Conservation (phyloP, 1,140 invertebrate genomes). For the Trinorchestia longiramus region DNA sequence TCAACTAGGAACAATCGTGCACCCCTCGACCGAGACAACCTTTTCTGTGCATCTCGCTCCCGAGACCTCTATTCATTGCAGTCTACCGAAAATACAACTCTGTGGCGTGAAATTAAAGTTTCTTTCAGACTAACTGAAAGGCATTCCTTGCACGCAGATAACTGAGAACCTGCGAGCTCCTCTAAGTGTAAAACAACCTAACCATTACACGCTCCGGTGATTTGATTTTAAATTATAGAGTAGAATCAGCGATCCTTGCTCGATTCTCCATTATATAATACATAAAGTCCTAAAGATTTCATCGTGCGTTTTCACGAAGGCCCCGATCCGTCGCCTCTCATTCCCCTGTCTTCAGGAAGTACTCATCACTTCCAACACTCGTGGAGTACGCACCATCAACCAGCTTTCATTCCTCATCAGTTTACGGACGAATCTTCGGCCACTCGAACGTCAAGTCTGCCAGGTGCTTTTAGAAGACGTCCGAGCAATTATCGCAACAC, state of each 20-base stretch:
- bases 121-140: not conserved
- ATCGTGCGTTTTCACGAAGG: not conserved
- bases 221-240: not conserved
- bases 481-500: conserved; percentile 2
- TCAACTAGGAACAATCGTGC: not conserved
- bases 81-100: conserved; percentile 4
- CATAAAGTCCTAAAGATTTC: not conserved
- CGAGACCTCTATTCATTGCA: not conserved
- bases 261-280: not conserved
- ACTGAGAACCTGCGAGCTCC: not conserved
- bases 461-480: conserved; percentile 6
- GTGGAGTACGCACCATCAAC: not conserved
- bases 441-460: not conserved
- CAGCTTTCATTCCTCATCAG: not conserved
- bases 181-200: not conserved
- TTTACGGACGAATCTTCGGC: not conserved
- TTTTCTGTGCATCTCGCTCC: not conserved
- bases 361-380: not conserved
- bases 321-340: not conserved
- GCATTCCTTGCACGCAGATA: not conserved
- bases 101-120: conserved; percentile 21
- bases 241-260: not conserved
- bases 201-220: not conserved
- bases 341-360: not conserved
- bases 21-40: not conserved